Conservation (phyloP, 2,888 invertebrate species). For the Phengaris alcon region DNA sequence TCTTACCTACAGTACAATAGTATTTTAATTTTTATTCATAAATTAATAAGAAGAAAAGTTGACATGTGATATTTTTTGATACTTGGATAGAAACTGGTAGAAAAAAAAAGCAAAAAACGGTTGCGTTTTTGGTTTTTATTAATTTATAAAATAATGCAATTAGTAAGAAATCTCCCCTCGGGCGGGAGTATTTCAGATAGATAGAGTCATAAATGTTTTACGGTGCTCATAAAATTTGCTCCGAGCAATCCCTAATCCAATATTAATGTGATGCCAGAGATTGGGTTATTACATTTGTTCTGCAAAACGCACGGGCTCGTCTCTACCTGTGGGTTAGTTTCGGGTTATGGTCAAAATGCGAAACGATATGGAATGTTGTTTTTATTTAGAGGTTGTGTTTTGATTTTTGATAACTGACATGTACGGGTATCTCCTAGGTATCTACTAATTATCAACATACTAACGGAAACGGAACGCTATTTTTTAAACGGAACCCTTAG, state of each 20-base stretch:
- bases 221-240: constrained; percentile 44
- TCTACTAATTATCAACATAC: too few relatives aligned
- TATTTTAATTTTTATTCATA: too few relatives aligned
- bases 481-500: too few relatives aligned
- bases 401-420: constrained; percentile 2
- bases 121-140: background rate
- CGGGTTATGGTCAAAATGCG: constrained; percentile 21
- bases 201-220: constrained; percentile 53
- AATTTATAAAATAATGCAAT: background rate
- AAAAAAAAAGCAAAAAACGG: background rate
- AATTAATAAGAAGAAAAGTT: too few relatives aligned
- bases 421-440: too few relatives aligned
- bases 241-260: constrained; percentile 43
- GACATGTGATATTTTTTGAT: too few relatives aligned
- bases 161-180: constrained; percentile 6
- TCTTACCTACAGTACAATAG: too few relatives aligned
- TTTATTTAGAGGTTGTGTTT: constrained; percentile 41
- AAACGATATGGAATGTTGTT: constrained; percentile 20
- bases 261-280: constrained; percentile 45
- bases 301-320: constrained; percentile 37
- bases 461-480: too few relatives aligned
- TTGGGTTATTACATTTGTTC: constrained; percentile 41
- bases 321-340: constrained; percentile 29
- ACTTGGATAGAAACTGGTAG: background rate
- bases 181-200: constrained; percentile 35